Base-by-base conservation (phyloP, 1,140 invertebrate species). In the Nautilus pompilius region DNA sequence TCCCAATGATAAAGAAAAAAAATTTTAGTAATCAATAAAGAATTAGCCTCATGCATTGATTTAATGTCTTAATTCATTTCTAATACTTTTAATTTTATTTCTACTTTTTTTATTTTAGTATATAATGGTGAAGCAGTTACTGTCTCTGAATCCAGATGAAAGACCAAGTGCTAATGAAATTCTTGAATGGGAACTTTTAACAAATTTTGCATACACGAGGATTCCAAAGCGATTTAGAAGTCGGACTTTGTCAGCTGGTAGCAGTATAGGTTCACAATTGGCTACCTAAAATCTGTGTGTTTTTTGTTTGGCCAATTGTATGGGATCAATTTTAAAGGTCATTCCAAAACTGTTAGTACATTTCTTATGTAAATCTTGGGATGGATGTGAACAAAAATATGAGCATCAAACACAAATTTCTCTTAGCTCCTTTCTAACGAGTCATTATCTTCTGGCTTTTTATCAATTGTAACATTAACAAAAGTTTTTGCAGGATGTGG, bases 91-190 rank as follows among this genome's bases (percentile, higher is more conserved):
- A 20, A 49, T 15, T 17, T 17, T 10, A 0, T 22, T 22, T 22
- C 20, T 24, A 17, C 20, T 22, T 2, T 1, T 74, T 56, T 75
- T 75, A 69, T 87, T 87, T 58, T 81, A 93, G 91, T 86, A 84
- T 72, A 80, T 87, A 3, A 84, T 95, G 53, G 81, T 96, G 13
- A 85, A 87, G 59, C 81, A 89, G 78, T 92, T 96, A 89, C 82
- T 95, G 8, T 89, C 90, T 28, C 78, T 86, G 20, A 83, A 90
- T 64, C 92, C 94, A 1, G 81, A 84, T 4, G 82, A 87, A 61
- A 83, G 94, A 24, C 92, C 93, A 34, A 90, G 90, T 24, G 91
- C 92, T 28, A 62, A 60, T 33, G 62, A 80, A 30, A 76, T 82
- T 24, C 58, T 80, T 15, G 56, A 76, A 5, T 73, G 75, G 74